These are phyloP conservation scores for Erpobdella octoculata DNA, from an alignment of 2,888 invertebrate genomes.

Conservation along the genomic window DNA sequence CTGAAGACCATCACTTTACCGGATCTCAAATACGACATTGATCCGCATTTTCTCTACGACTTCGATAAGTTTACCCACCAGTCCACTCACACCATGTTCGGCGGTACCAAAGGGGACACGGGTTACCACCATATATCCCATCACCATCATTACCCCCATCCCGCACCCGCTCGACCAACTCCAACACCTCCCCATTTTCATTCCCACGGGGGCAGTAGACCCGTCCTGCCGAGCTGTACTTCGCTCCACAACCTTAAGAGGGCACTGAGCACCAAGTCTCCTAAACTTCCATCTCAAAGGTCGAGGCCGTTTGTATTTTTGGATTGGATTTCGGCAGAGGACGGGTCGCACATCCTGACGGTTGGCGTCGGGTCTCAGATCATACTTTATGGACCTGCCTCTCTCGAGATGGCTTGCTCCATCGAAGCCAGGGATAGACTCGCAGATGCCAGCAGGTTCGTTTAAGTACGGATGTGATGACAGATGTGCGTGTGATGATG, in stretches of 20 bases:
- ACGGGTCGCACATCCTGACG: constrained; percentile 92
- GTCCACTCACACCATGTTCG: not conserved
- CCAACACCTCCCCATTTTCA: constrained; percentile 37
- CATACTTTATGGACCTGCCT: constrained; percentile 57
- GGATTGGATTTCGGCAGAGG: constrained; percentile 98
- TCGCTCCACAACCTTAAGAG: constrained; percentile 43
- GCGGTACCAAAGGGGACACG: constrained; percentile 30
- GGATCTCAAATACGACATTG: constrained; percentile 47
- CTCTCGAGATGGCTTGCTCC: constrained; percentile 86
- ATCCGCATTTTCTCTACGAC: constrained; percentile 32
- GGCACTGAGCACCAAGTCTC: constrained; percentile 20
- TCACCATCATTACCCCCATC: not conserved
- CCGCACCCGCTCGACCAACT: not conserved
- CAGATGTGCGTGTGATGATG: too few species aligned
- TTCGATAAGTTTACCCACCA: not conserved
- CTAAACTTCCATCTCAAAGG: constrained; percentile 41
- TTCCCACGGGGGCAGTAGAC: not conserved
- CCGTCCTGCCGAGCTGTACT: constrained; percentile 45
- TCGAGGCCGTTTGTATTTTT: constrained; percentile 68
- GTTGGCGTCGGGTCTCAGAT: constrained; percentile 68
- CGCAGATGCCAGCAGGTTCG: not conserved
- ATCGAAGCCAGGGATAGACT: constrained; percentile 47
- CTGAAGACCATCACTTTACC: constrained; percentile 77
- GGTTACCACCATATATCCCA: constrained; percentile 22
- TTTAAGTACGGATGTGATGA: too few species aligned